These are phyloP conservation scores for Drosophila truncata DNA, from an alignment of 1,140 invertebrate genomes.

Conservation along the genomic window DNA sequence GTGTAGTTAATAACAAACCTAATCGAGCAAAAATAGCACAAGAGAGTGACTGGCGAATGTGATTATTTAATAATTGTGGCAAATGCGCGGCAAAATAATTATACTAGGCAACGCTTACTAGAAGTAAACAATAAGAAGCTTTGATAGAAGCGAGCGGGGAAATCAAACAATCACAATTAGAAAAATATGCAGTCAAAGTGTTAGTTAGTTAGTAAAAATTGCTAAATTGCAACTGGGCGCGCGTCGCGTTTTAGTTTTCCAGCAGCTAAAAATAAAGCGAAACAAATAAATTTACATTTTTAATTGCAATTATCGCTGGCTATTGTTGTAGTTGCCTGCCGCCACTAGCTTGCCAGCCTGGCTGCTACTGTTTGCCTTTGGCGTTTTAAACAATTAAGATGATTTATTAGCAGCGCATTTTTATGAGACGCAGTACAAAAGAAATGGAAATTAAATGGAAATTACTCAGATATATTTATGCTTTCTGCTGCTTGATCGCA, in stretches of 20 bases:
- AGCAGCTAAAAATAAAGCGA: constrained; percentile 77
- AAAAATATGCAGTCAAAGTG: constrained; percentile 69
- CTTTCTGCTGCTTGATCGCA: constrained; percentile 47
- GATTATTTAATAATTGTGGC: constrained; percentile 83
- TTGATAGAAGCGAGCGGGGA: constrained; percentile 32
- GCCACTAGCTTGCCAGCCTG: constrained; percentile 1
- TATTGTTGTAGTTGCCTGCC: constrained; percentile 60
- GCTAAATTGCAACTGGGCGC: constrained; percentile 74
- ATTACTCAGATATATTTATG: constrained; percentile 65
- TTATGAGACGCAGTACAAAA: constrained; percentile 70
- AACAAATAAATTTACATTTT: constrained; percentile 81
- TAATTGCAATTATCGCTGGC: constrained; percentile 79
- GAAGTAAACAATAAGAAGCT: constrained; percentile 56
- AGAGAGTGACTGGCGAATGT: constrained; percentile 67
- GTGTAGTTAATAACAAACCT: constrained; percentile 71
- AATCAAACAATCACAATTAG: constrained; percentile 65
- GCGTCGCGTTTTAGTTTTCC: constrained; percentile 62
- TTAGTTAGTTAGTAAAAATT: constrained; percentile 67
- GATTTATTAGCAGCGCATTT: constrained; percentile 77
- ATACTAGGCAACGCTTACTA: constrained; percentile 30
- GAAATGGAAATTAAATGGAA: constrained; percentile 42
- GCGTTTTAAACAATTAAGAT: constrained; percentile 77
- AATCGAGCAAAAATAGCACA: constrained; percentile 79
- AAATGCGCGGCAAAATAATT: constrained; percentile 79
- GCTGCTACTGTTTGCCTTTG: constrained; percentile 76